Evolutionary conservation across 2,797 vertebrate species (phyloP).

Genomic region (Sphenodon punctatus): DNA sequence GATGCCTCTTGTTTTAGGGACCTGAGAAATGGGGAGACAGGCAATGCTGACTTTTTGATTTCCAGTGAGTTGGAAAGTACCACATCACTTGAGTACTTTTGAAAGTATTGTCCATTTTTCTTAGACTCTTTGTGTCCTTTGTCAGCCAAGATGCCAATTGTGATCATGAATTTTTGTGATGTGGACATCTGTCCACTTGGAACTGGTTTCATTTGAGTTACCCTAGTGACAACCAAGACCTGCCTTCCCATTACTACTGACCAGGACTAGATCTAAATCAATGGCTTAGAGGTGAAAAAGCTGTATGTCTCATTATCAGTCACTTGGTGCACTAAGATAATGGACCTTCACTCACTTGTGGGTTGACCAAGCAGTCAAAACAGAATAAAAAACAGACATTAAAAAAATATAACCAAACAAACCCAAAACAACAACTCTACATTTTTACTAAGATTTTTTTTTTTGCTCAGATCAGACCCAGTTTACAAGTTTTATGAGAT

Average conservation of each 20-base stretch:
- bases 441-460: constrained; percentile 30
- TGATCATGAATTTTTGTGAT: not conserved
- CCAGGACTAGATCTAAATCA: not conserved
- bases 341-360: not conserved
- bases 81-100: too few species aligned
- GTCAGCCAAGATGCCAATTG: not conserved
- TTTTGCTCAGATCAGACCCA: constrained; percentile 39
- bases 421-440: constrained; percentile 8
- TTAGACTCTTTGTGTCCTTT: not conserved
- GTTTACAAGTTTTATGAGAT: constrained; percentile 65
- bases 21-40: too few species aligned
- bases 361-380: not conserved
- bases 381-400: not conserved
- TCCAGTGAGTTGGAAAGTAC: too few species aligned
- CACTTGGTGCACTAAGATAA: not conserved
- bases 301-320: not conserved
- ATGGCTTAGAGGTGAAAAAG: not conserved
- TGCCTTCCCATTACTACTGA: not conserved
- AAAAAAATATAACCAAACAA: not conserved
- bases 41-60: too few species aligned
- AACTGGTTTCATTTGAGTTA: not conserved
- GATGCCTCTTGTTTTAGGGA: too few species aligned
- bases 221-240: not conserved
- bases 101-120: too few species aligned
- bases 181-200: too few species aligned